A percentile compares a stretch with the other conserved stretches of the same genome.
These are phyloP conservation scores for Mastomys natalensis DNA, from an alignment of 2,113 vertebrate species.

Conservation along the genomic window DNA sequence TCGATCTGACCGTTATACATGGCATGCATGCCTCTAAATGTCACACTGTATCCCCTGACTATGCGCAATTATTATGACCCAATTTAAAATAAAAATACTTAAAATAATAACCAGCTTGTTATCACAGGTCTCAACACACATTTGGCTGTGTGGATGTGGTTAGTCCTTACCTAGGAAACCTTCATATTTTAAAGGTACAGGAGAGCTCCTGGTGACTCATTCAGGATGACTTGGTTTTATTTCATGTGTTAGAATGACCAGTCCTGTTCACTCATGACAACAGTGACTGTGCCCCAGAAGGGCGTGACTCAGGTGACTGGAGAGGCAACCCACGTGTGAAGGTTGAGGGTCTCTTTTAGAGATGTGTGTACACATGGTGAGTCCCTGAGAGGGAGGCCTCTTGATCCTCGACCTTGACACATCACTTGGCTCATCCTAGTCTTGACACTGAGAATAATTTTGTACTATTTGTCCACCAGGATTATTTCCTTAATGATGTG, in stretches of 20 bases:
- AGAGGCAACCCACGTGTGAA: accelerated
- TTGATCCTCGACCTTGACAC: accelerated
- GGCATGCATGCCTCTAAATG: no score
- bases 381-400: not conserved
- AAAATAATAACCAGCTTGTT: not conserved
- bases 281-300: not conserved
- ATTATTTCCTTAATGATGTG: not conserved
- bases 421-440: accelerated
- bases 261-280: not conserved
- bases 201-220: not conserved
- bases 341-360: not conserved
- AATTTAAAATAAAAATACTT: not conserved
- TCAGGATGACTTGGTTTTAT: not conserved
- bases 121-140: not conserved
- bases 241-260: not conserved
- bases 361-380: accelerated
- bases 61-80: not conserved
- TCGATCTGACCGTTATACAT: not conserved
- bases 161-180: not conserved
- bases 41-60: not conserved
- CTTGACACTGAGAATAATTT: not conserved
- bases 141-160: not conserved
- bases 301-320: not conserved
- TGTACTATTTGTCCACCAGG: not conserved
- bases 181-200: not conserved